Base-by-base conservation (phyloP, 2,113 vertebrate species). In the Rhinichthys klamathensis region DNA sequence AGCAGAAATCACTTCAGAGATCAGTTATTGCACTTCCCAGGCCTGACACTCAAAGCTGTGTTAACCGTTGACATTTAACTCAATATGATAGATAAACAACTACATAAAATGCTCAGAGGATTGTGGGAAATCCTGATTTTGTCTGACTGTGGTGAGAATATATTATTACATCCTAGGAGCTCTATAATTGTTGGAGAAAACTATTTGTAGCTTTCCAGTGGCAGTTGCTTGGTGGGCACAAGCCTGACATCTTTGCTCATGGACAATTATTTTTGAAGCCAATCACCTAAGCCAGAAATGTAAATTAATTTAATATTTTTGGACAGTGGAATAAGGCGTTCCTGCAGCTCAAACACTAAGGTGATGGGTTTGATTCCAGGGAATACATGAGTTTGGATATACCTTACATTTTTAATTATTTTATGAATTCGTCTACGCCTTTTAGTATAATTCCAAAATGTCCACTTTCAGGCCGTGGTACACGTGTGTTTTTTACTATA, bases 61-160 rank as follows among this genome's bases (percentile, higher is more conserved):
- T 74, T 74, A 74, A 49, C 72, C 13, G n/a, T n/a, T 74, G 72
- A 74, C 72, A 74, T 74, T 74, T 74, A 27, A 74, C 70, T 74
- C 70, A 27, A 25, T 74, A 46, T 21, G 72, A 49, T 46, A 74
- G 41, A 74, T 74, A 49, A 73, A 73, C 70, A 73, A 73, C 70
- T 73, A 25, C 46, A 73, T 73, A 46, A 41, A 46, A 74, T 74
- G 41, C 72, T 46, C 70, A 46, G n/a, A 23, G 41, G 70, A 73
- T 73, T 25, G 41, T 73, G 41, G 70, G 41, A 73, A 73, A 73
- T 73, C 23, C 41, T 73, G 41, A 46, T 44, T 73, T 73, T 73
- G 70, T 25, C 38, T 73, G 12, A 25, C 23, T 25, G 6, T 46
- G 35, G 35, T 44, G 41, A 73, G 70, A 25, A 38, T 46, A 73